Base-by-base conservation (phyloP, 37 sponge, comb jelly and placozoan species). In the Trichoplax adhaerens region DNA sequence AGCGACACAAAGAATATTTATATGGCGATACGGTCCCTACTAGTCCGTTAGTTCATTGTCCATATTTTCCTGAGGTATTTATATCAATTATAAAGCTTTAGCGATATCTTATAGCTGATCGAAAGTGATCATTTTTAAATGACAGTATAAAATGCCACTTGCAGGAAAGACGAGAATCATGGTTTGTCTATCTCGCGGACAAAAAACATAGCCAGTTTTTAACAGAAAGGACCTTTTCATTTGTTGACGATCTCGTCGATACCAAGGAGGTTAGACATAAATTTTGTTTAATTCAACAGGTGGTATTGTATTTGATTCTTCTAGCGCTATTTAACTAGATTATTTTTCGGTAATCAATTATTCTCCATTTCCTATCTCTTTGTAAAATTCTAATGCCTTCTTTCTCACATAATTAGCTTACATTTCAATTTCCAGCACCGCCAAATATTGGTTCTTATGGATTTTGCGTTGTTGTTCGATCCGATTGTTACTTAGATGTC, bases 161-260 rank as follows among this genome's bases (percentile, higher is more conserved):
- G 49, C 75, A 88, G 90, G 94, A 88, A 63, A 93, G 86, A 77
- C 89, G 88, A 68, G 94, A 93, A 78, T 70, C 76, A 1, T 93
- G 94, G 94, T 93, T 88, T 88, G 12, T 93, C 50, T 93, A 88
- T 71, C 62, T 88, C 6, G 80, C 77, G 6, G 84, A 93, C 65
- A 77, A 72, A 68, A 88, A 77, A 73, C 75, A 58, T 8, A 79
- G 75, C 47, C 64, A 75, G 58, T 65, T 93, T 68, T 74, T 85
- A 3, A 51, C 74, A 29, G 29, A 29, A 29, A 29, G 29, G 29
- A 29, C 29, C 29, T 29, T 29, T 29, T 29, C 29, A 29, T 29
- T 29, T 29, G 29, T 29, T 29, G 29, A 29, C 29, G 29, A 29
- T 29, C 29, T 29, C 29, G 29, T 29, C 29, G 29, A 29, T 29